Base-by-base conservation (phyloP, 1,140 invertebrate species). In the Drosophila rhopaloa region DNA sequence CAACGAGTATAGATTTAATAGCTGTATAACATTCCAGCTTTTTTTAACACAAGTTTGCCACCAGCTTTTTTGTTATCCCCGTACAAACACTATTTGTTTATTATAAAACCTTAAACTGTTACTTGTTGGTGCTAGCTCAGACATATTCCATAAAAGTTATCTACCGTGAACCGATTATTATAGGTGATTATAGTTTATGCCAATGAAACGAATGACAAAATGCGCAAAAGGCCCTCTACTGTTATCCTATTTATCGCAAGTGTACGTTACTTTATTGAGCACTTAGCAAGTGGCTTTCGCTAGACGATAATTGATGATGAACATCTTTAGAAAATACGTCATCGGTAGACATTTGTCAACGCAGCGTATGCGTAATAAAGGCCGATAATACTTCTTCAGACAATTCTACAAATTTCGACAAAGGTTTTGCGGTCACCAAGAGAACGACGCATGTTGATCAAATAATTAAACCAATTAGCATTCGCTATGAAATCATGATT, bases 391-490 rank as follows among this genome's bases (percentile, higher is more conserved):
- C 6, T 16, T 79, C 9, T 73, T 66, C 40, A 41, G 44, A 27
- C 37, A 65, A 35, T 38, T 67, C 46, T 48, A 63, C 3, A n/a
- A 13, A 32, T 19, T 47, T 59, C 5, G 11, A n/a, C 41, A 11
- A 51, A 55, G 13, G 8, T 2, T 29, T 16, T 44, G 29, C 44
- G 59, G 50, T 65, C 62, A 61, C 46, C 58, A 29, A 32, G 4
- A 35, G 8, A 24, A 53, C 58, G 40, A 53, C 58, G 40, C 74
- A 82, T 82, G 79, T 59, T 60, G 47, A 60, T 65, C 44, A 50
- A 77, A 57, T 65, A 63, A 81, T 78, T 75, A 63, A 73, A 11
- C n/a, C 75, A 79, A 83, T 83, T 83, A 82, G 80, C 57, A 65
- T 46, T 50, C 57, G 57, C 59, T 68, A 76, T 68, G 71, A 77